phyloP scores from a whole-genome alignment of 2,797 vertebrate genomes.

The Macrochelys suwanniensis region DNA sequence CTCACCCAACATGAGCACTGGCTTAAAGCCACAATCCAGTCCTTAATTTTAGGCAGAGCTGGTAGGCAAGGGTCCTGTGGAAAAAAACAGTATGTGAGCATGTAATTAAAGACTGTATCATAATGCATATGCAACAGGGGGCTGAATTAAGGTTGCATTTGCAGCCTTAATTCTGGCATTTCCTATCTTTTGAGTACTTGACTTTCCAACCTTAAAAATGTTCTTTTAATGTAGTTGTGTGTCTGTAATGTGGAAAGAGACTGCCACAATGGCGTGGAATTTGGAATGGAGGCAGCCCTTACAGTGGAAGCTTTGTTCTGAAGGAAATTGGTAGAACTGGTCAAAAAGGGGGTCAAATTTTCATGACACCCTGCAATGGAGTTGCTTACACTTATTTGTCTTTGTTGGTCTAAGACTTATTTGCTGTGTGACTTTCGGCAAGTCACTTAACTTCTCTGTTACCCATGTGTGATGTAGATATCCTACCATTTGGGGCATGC shows the following conservation, averaged over 20 bases:
- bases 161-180: conserved; percentile 70
- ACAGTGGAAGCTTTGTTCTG: not conserved
- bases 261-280: not conserved
- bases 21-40: not conserved
- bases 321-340: fast-evolving
- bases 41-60: not conserved
- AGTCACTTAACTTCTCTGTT: not conserved
- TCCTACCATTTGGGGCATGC: not conserved
- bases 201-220: conserved; percentile 15
- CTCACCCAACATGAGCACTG: not conserved
- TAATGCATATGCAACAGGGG: not conserved
- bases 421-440: not conserved
- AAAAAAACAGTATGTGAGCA: not conserved
- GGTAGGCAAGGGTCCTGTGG: conserved; percentile 22
- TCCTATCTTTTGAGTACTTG: conserved; percentile 44
- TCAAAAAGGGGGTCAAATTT: not conserved
- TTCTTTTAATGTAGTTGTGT: not conserved
- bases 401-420: not conserved
- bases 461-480: not conserved
- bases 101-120: not conserved
- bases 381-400: not conserved
- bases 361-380: not conserved
- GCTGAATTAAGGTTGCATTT: conserved; percentile 1
- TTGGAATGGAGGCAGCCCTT: not conserved
- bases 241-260: not conserved